A percentile compares a stretch with the other conserved stretches of the same genome.
Evolutionary conservation across 2,888 invertebrate species (phyloP).

Genomic region (Caenorhabditis doughertyi): DNA sequence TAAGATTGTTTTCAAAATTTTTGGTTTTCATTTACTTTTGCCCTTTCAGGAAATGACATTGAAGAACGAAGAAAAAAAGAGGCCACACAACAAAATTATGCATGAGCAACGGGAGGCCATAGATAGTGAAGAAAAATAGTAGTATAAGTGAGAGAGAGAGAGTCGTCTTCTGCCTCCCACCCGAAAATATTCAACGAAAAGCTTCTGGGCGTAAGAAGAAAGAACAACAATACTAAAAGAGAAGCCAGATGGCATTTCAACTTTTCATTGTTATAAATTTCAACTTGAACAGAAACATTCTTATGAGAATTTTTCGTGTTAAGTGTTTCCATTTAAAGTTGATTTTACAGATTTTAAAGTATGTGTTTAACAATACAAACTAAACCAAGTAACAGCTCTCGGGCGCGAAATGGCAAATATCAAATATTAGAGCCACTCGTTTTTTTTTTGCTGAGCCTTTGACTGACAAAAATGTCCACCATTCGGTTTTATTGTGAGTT

Average conservation of each 20-base stretch:
- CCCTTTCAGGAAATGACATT: neutral
- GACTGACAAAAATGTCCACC: conserved; percentile 25
- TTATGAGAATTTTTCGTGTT: neutral
- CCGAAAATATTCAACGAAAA: conserved; percentile 40
- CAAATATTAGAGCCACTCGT: conserved; percentile 40
- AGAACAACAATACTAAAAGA: conserved; percentile 34
- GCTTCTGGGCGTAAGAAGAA: conserved; percentile 19
- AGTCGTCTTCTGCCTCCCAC: neutral
- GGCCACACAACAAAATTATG: conserved; percentile 46
- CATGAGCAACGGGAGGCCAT: conserved; percentile 42
- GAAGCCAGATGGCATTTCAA: conserved; percentile 18
- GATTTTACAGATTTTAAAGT: neutral
- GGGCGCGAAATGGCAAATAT: conserved; percentile 55
- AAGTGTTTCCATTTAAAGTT: conserved; percentile 3
- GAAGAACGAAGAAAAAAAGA: conserved; percentile 1
- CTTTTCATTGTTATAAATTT: neutral
- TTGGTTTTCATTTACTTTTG: neutral
- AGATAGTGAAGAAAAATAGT: conserved; percentile 28
- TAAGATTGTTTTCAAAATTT: neutral
- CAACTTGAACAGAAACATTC: neutral
- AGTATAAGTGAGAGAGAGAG: conserved; percentile 19
- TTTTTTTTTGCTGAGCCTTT: neutral
- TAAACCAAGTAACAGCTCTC: neutral
- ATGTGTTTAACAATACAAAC: conserved; percentile 23
- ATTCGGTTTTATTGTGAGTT: conserved; percentile 1